Percentiles rank a stretch among this genome's conserved stretches.
Conservation (phyloP, 2,797 vertebrate genomes). For the Bufotes viridis region DNA sequence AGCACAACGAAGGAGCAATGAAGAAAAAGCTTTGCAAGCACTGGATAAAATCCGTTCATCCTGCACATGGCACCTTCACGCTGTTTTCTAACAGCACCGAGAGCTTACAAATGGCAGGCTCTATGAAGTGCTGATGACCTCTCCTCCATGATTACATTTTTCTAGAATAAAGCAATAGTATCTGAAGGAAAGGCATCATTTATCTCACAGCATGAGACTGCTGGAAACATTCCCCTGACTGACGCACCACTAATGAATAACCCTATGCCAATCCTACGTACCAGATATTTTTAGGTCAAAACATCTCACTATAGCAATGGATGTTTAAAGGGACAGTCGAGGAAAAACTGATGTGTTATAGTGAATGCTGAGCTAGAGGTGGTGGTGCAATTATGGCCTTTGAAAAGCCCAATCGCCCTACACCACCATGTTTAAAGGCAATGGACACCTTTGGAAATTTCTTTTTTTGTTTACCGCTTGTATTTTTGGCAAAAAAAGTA, state of each 20-base stretch:
- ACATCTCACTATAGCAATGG: not conserved
- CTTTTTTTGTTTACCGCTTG: too few species aligned
- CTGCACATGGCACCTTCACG: not conserved
- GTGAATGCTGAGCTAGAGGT: not conserved
- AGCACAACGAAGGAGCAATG: not conserved
- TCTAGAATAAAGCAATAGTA: not conserved
- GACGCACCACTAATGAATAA: constrained; percentile 10
- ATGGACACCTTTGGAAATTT: too few species aligned
- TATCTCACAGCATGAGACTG: not conserved
- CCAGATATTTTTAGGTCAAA: not conserved
- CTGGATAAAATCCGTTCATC: constrained; percentile 10
- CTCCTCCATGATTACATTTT: not conserved
- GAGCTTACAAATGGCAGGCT: not conserved
- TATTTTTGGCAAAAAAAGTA: too few species aligned
- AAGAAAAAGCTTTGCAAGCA: not conserved
- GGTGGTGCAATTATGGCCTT: too few species aligned
- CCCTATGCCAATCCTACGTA: not conserved
- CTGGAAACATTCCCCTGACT: not conserved
- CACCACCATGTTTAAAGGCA: too few species aligned
- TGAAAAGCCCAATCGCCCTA: too few species aligned
- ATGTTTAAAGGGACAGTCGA: not conserved
- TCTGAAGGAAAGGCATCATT: constrained; percentile 17
- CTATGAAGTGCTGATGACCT: constrained; percentile 7
- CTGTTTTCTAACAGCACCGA: not conserved
- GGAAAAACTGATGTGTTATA: not conserved